Percentiles rank a stretch among this genome's conserved stretches.
These are phyloP conservation scores for Siniperca knerii DNA, from an alignment of 2,113 vertebrate genomes.

Conservation along the genomic window DNA sequence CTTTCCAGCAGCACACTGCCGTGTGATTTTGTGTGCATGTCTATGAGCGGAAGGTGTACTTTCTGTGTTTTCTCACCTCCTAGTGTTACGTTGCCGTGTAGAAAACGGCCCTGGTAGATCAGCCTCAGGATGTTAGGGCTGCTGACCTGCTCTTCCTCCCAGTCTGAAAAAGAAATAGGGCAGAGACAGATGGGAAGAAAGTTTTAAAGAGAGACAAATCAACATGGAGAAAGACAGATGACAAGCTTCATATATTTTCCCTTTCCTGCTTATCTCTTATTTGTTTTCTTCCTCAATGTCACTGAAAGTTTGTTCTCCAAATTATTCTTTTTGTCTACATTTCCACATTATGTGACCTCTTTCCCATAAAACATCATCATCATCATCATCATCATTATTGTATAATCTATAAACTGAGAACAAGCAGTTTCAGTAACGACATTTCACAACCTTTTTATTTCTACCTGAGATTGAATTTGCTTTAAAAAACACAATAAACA, in stretches of 20 bases:
- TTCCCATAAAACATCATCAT: neutral
- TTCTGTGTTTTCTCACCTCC: slow-evolving; percentile 89
- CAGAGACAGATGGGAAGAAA: slow-evolving; percentile 11
- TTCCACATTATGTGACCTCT: neutral
- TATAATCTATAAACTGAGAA: neutral
- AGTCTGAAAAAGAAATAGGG: slow-evolving; percentile 85
- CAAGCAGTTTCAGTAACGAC: neutral
- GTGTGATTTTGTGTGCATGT: slow-evolving; percentile 52
- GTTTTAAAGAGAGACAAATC: slow-evolving; percentile 16
- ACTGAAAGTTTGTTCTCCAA: neutral
- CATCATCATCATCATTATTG: neutral
- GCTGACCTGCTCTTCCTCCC: slow-evolving; percentile 98
- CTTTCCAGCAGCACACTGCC: slow-evolving; percentile 72
- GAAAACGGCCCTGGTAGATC: slow-evolving; percentile 99
- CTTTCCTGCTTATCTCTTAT: too few relatives aligned
- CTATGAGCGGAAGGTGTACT: slow-evolving; percentile 21
- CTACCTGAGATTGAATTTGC: neutral
- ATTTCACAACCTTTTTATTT: neutral
- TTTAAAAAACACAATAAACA: neutral
- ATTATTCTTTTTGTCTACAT: neutral
- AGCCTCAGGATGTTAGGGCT: slow-evolving; percentile 97
- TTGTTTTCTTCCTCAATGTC: neutral
- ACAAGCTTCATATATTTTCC: neutral
- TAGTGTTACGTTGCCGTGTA: slow-evolving; percentile 98
- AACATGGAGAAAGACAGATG: neutral